Evolutionary conservation across 2,113 vertebrate species (phyloP).

Genomic region (Struthio camelus): DNA sequence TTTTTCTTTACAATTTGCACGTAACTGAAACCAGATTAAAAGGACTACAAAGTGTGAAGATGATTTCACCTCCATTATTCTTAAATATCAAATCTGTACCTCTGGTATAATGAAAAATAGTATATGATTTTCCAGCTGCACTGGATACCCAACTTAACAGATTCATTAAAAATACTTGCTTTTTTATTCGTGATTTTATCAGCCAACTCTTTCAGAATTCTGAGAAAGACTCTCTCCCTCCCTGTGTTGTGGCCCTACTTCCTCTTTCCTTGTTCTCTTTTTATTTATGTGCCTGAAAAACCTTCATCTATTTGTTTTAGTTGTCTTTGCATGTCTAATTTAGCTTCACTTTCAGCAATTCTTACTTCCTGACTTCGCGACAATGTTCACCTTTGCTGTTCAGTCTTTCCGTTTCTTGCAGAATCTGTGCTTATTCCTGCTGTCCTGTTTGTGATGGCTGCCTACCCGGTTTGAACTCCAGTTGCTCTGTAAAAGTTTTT

Average conservation of each 20-base stretch:
- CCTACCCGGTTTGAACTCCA: neutral
- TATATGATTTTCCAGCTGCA: neutral
- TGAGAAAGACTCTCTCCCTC: neutral
- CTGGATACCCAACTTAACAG: neutral
- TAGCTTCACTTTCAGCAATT: neutral
- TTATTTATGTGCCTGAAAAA: neutral
- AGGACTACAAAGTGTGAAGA: neutral
- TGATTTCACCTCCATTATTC: neutral
- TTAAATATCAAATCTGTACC: neutral
- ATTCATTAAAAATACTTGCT: neutral
- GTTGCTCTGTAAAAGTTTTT: neutral
- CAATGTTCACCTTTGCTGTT: neutral
- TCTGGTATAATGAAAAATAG: neutral
- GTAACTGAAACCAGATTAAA: neutral
- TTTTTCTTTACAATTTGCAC: neutral
- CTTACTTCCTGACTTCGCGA: neutral
- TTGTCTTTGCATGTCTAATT: neutral
- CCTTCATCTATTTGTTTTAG: neutral
- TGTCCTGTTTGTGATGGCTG: neutral
- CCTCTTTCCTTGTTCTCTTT: slow-evolving; percentile 9
- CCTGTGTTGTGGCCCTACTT: neutral
- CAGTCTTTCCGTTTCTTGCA: neutral
- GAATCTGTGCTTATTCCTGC: neutral
- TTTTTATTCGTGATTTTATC: neutral
- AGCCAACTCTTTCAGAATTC: neutral